Base-by-base conservation (phyloP, 2,888 invertebrate genomes). In the Agrochola circellaris region DNA sequence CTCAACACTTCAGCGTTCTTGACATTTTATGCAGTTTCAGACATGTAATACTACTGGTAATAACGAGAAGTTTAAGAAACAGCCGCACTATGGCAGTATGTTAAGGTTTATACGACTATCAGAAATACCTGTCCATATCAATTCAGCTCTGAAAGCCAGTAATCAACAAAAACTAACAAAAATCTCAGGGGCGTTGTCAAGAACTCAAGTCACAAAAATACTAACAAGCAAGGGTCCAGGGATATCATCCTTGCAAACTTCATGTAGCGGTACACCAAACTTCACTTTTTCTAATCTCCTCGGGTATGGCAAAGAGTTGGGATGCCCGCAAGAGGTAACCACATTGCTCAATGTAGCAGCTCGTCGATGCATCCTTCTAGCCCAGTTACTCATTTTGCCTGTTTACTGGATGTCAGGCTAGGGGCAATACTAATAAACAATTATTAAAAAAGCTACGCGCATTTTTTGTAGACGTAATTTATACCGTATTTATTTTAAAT, bases 211-310 rank as follows among this genome's bases (percentile, higher is more conserved):
- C 65, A 73, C 75, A 75, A 60, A 69, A 73, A 91, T 93, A 97
- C 97, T 97, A 97, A 98, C 99, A 94, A 99, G 97, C 91, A 99
- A 97, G 84, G 99, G 99, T 88, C 98, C 99, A 87, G 99, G 99
- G 95, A 99, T 98, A 96, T 99, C 99, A 95, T 99, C 99, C 95
- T 99, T 99, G 96, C 99, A 99, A 85, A 99, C 99, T 97, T 99
- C 99, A 90, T 98, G 98, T 84, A 99, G 97, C 68, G 99, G 98
- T 84, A 98, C 98, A 87, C 99, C 99, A 96, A 99, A 99, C 96
- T 99, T 99, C 72, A 99, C 99, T 97, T 99, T 99, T 96, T 99
- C 99, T 87, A 99, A 96, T 92, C 98, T 97, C 89, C 98, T 97
- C 17, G 98, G 98, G 93, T 98, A 98, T 34, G 98, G 98, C 86